Evolutionary conservation across 2,113 vertebrate genomes (phyloP).

Genomic region (Antigone vipio): DNA sequence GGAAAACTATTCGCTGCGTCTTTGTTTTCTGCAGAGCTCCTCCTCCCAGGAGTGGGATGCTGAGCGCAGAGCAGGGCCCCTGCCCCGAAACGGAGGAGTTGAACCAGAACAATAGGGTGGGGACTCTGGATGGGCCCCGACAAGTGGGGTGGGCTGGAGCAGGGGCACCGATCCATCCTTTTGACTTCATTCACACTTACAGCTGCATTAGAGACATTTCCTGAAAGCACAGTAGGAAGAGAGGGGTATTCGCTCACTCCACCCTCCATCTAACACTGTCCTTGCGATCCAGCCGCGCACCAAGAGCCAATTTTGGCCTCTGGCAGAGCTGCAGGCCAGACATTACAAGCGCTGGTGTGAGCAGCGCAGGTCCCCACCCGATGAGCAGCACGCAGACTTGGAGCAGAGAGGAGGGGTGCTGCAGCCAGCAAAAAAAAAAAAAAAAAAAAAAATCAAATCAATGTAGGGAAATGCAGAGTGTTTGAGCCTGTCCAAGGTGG

Average conservation of each 20-base stretch:
- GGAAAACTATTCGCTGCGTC: slow-evolving; percentile 39
- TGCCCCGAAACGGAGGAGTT: slow-evolving; percentile 58
- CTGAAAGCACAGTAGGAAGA: slow-evolving; percentile 77
- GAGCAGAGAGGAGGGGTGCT: slow-evolving; percentile 29
- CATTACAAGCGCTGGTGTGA: slow-evolving; percentile 76
- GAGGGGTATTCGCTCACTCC: slow-evolving; percentile 72
- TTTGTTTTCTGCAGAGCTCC: slow-evolving; percentile 54
- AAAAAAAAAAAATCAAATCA: neutral
- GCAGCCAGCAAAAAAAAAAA: neutral
- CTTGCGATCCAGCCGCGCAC: slow-evolving; percentile 57
- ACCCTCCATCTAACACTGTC: slow-evolving; percentile 68
- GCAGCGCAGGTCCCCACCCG: slow-evolving; percentile 70
- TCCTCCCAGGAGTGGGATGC: slow-evolving; percentile 44
- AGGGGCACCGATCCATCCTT: slow-evolving; percentile 61
- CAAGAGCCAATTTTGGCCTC: slow-evolving; percentile 68
- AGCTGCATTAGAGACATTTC: slow-evolving; percentile 72
- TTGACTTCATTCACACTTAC: slow-evolving; percentile 72
- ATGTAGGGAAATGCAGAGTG: neutral
- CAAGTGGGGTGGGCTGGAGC: slow-evolving; percentile 30
- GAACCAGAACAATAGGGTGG: slow-evolving; percentile 72
- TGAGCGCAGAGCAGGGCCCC: slow-evolving; percentile 50
- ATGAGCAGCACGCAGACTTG: slow-evolving; percentile 59
- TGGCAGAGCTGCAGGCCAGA: slow-evolving; percentile 76
- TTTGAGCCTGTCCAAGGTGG: neutral
- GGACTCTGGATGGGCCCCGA: slow-evolving; percentile 53